Evolutionary conservation across 2,888 invertebrate genomes (phyloP), one percentile per base, ranked within the genome.

Genomic region (Parnassius glacialis): DNA sequence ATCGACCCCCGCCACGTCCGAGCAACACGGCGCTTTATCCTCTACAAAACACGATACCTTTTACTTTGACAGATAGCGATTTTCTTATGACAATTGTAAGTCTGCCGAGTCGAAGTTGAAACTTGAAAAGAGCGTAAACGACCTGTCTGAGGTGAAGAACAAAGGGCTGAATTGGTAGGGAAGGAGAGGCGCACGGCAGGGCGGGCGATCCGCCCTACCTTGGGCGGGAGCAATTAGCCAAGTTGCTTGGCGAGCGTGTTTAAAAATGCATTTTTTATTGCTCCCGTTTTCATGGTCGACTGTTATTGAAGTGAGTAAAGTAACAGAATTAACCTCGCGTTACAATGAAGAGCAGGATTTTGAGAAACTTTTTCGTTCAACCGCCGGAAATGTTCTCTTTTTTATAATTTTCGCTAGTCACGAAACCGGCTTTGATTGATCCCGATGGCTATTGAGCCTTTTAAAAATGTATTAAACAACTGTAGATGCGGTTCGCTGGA

Each of bases 151-250:
- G 73, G 70, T 74, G 75, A 68, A 76, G 80, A 78, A 90, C 83
- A 83, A 80, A 85, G 77, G 74, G 64, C 74, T 79, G 80, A 89
- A 85, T 84, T 78, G 76, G 68, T 62, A 69, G 65, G 10, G 67
- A 52, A 54, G 65, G 75, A 79, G 74, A 64, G 66, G 57, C 72
- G 73, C 70, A 65, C 67, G 68, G 75, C 72, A 76, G 82, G 83
- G 84, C 82, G 84, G 86, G 80, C 78, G 79, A 76, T 70, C 81
- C 84, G 84, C 85, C 85, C 83, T 79, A 72, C 74, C 76, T 74
- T 81, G 87, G 87, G 87, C 87, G 86, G 87, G 81, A 77, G 87
- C 85, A 88, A 89, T 89, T 89, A 89, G 80, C 74, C 74, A 74
- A 74, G 74, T 79, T 79, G 74, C 75, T 65, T 67, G 62, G 65